phyloP scores from a whole-genome alignment of 2,113 vertebrate genomes.

The Onychostruthus taczanowskii region DNA sequence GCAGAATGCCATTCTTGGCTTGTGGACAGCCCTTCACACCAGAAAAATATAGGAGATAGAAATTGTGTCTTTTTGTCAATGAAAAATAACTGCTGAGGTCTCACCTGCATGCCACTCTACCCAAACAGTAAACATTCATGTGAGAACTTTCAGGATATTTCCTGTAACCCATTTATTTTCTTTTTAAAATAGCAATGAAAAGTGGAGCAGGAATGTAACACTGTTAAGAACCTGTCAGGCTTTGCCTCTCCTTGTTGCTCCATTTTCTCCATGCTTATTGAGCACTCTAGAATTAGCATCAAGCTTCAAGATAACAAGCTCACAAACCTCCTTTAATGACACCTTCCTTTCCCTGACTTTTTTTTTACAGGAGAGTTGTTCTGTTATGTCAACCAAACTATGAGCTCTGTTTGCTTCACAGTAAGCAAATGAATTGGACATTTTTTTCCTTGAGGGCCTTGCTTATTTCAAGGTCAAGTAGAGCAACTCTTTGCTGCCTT shows the following conservation, averaged over 20 bases:
- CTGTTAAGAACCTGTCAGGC: neutral
- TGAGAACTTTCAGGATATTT: neutral
- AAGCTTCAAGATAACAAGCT: neutral
- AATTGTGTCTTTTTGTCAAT: neutral
- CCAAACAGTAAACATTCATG: neutral
- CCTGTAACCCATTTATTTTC: slow-evolving; percentile 9
- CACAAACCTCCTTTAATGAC: neutral
- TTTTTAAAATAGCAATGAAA: slow-evolving; percentile 23
- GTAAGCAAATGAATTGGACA: neutral
- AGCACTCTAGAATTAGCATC: neutral
- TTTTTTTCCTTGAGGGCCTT: neutral
- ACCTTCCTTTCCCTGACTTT: neutral
- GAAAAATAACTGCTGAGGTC: neutral
- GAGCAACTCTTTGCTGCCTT: neutral
- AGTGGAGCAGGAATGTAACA: neutral
- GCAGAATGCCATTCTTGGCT: neutral
- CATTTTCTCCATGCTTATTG: neutral
- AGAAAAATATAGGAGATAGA: neutral
- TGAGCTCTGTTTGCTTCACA: neutral
- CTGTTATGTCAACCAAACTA: neutral
- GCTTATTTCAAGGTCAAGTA: neutral
- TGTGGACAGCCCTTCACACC: neutral
- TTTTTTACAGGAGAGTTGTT: neutral
- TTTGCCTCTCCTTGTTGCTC: neutral
- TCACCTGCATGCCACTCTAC: neutral